These are phyloP conservation scores for Xiphorhynchus erythropygius DNA, from an alignment of 2,797 vertebrate genomes.

Conservation along the genomic window DNA sequence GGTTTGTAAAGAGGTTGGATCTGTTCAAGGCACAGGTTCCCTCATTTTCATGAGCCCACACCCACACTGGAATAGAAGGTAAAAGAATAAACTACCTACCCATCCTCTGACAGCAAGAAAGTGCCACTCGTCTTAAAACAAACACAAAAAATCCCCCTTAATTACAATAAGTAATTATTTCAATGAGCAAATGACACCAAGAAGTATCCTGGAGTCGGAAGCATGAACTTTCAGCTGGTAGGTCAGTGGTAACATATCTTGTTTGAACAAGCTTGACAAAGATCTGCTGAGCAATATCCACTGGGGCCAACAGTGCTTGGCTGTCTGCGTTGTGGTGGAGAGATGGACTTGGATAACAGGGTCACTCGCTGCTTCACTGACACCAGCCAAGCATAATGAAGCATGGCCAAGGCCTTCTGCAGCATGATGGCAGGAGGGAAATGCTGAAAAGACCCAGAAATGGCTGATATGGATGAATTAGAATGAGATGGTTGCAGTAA, in stretches of 20 bases:
- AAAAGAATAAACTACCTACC: background rate
- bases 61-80: background rate
- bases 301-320: constrained; percentile 40
- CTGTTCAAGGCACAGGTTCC: background rate
- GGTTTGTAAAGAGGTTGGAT: background rate
- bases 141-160: background rate
- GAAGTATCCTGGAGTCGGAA: constrained; percentile 1
- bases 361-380: constrained; percentile 1
- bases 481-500: constrained; percentile 5
- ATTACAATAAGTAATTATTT: constrained; percentile 30
- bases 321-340: constrained; percentile 8
- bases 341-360: constrained; percentile 32
- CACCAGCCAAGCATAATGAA: constrained; percentile 56
- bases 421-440: background rate
- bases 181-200: background rate
- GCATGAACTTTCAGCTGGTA: constrained; percentile 32
- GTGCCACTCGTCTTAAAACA: background rate
- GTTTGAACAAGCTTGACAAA: constrained; percentile 69
- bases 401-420: constrained; percentile 41
- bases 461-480: background rate
- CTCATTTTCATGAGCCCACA: constrained; percentile 6
- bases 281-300: constrained; percentile 69
- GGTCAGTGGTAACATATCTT: constrained; percentile 53
- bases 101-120: background rate
- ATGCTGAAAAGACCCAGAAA: constrained; percentile 9